Base-by-base conservation (phyloP, 2,888 invertebrate genomes). In the Hybos culiciformis region DNA sequence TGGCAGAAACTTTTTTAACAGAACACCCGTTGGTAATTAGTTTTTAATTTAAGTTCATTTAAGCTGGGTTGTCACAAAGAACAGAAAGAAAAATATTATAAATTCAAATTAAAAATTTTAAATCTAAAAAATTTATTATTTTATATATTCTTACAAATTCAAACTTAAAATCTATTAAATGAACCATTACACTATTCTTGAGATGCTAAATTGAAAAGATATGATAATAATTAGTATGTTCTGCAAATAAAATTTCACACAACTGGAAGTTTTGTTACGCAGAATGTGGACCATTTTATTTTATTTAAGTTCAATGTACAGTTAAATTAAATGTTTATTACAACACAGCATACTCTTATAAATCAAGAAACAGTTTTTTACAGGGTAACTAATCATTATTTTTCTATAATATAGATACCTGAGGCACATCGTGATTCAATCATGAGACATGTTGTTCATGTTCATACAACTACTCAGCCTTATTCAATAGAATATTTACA, bases 401-500 rank as follows among this genome's bases (percentile, higher is more conserved):
- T 12, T 31, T 12, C n/a, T 7, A 37, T 24, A 47, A 63, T 69
- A 17, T 71, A 77, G 58, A 77, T 86, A 40, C 78, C 83, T 0
- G 77, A 78, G 39, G 68, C 71, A 2, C 73, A 79, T 54, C 74
- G 83, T 15, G 70, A 78, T 5, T 68, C 70, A 2, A 80, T 93
- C 14, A 82, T 91, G 2, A 75, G 79, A 34, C 90, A 92, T 58
- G 83, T 88, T 2, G 91, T 92, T 0, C 78, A 86, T 59, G 88
- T 88, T 0, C 93, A 93, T 60, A 72, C 76, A 54, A 76, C 79
- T 0, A 77, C 90, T 7, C 76, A 74, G 31, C 62, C 70, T 1
- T 90, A 84, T 62, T 82, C 84, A 0, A 58, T 58, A 1, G 81
- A 83, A 50, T 93, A 87, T 59, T 65, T 76, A 19, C 63, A 75